Conservation (phyloP, 2,888 invertebrate species). For the Camptogramma bilineatum region DNA sequence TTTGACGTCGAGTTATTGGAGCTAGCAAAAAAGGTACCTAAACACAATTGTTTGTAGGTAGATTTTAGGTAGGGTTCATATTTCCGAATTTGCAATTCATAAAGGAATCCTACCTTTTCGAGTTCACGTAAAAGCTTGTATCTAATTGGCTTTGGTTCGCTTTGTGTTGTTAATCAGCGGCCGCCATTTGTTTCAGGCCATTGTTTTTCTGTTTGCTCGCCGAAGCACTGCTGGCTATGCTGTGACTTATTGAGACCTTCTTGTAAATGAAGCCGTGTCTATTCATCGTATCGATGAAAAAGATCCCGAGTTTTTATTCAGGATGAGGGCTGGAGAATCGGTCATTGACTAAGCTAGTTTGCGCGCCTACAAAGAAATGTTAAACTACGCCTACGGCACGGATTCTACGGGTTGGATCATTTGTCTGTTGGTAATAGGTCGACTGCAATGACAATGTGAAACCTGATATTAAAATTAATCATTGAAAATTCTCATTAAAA, state of each 20-base stretch:
- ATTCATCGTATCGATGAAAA: slow-evolving; percentile 22
- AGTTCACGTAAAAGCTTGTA: slow-evolving; percentile 35
- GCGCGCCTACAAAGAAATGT: background rate
- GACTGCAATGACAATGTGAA: too few relatives aligned
- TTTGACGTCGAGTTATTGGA: background rate
- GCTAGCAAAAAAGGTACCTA: background rate
- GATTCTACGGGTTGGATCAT: too few relatives aligned
- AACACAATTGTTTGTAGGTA: background rate
- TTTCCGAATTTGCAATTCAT: slow-evolving; percentile 8
- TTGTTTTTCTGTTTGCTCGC: slow-evolving; percentile 48
- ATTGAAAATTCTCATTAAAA: too few relatives aligned
- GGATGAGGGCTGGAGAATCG: background rate
- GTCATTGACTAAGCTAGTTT: background rate
- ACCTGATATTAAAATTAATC: too few relatives aligned
- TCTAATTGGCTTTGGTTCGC: slow-evolving; percentile 61
- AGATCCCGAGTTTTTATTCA: background rate
- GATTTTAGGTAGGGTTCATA: background rate
- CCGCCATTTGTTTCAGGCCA: slow-evolving; percentile 50
- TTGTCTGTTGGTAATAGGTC: too few relatives aligned
- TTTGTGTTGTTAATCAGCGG: slow-evolving; percentile 65
- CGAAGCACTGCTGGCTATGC: slow-evolving; percentile 2
- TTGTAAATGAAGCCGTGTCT: slow-evolving; percentile 29
- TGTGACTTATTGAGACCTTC: slow-evolving; percentile 43
- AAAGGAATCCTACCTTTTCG: slow-evolving; percentile 18
- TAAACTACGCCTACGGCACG: too few relatives aligned